Percentiles rank a stretch among this genome's conserved stretches.
These are phyloP conservation scores for Lepilemur septentrionalis DNA, from an alignment of 2,797 vertebrate genomes.

Conservation along the genomic window DNA sequence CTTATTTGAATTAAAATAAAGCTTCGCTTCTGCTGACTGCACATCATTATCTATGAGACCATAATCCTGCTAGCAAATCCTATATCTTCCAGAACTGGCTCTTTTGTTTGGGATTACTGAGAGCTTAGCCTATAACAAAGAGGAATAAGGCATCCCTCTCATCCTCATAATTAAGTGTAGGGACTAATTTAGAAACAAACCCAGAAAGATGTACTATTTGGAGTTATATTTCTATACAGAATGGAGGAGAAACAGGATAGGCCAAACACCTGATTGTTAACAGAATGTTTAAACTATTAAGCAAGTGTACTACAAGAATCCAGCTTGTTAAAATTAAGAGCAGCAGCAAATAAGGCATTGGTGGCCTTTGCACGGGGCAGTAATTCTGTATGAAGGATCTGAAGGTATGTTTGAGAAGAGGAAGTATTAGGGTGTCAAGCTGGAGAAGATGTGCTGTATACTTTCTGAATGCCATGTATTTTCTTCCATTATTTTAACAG, in stretches of 20 bases:
- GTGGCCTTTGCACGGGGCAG: slow-evolving; percentile 70
- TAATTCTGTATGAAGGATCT: slow-evolving; percentile 73
- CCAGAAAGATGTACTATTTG: slow-evolving; percentile 89
- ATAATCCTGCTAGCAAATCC: slow-evolving; percentile 95
- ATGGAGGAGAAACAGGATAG: slow-evolving; percentile 82
- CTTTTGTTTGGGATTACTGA: slow-evolving; percentile 99
- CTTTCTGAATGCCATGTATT: slow-evolving; percentile 6
- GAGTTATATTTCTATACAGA: slow-evolving; percentile 86
- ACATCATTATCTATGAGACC: slow-evolving; percentile 95
- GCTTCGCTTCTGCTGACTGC: slow-evolving; percentile 95
- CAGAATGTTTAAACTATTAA: slow-evolving; percentile 86
- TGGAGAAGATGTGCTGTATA: neutral
- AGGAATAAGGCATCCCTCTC: slow-evolving; percentile 98
- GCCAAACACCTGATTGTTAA: slow-evolving; percentile 86
- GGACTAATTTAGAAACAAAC: slow-evolving; percentile 98
- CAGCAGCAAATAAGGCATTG: slow-evolving; percentile 79
- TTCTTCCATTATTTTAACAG: neutral
- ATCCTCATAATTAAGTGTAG: slow-evolving; percentile 99
- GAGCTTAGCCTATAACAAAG: slow-evolving; percentile 99
- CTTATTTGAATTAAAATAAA: slow-evolving; percentile 99
- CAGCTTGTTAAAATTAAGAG: slow-evolving; percentile 83
- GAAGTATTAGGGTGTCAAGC: neutral
- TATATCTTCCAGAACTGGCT: slow-evolving; percentile 95
- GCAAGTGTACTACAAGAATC: slow-evolving; percentile 82
- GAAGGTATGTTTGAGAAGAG: slow-evolving; percentile 79